A percentile compares a stretch with the other conserved stretches of the same genome.
These are phyloP conservation scores for Pocota personata DNA, from an alignment of 2,888 invertebrate genomes.

Conservation along the genomic window DNA sequence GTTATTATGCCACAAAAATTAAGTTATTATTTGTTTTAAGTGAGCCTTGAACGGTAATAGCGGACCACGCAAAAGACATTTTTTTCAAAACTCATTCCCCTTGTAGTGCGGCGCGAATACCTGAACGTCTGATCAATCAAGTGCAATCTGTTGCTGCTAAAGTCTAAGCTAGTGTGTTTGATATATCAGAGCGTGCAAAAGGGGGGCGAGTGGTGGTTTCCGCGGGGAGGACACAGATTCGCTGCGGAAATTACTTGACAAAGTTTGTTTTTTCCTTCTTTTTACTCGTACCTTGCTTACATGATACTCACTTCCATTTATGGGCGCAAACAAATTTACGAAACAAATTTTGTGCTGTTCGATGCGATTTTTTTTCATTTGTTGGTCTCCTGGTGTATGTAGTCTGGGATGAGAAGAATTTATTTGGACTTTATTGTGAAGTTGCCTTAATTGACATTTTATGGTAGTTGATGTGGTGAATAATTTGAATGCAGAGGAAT, in stretches of 20 bases:
- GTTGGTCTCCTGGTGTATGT: not conserved
- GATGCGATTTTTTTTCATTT: slow-evolving; percentile 17
- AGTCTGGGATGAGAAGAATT: not conserved
- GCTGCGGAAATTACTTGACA: slow-evolving; percentile 57
- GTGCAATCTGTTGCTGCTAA: slow-evolving; percentile 41
- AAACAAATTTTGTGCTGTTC: slow-evolving; percentile 67
- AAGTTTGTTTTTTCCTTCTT: slow-evolving; percentile 37
- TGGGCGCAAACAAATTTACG: slow-evolving; percentile 63
- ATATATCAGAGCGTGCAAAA: not conserved
- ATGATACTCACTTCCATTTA: slow-evolving; percentile 62
- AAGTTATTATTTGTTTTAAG: slow-evolving; percentile 73
- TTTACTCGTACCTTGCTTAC: slow-evolving; percentile 32
- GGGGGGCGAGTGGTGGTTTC: not conserved
- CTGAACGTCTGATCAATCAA: slow-evolving; percentile 57
- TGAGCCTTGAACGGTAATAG: slow-evolving; percentile 52
- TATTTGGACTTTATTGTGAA: not conserved
- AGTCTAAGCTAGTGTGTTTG: not conserved
- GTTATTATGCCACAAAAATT: slow-evolving; percentile 72
- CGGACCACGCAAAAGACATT: slow-evolving; percentile 47
- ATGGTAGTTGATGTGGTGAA: slow-evolving; percentile 7
- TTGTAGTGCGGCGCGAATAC: slow-evolving; percentile 10
- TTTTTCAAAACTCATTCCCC: not conserved
- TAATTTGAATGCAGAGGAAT: not conserved
- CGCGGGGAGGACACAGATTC: slow-evolving; percentile 15
- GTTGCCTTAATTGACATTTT: slow-evolving; percentile 39